A percentile compares a stretch with the other conserved stretches of the same genome.
phyloP scores from a whole-genome alignment of 2,888 invertebrate species.

The Resseliella maxima region DNA sequence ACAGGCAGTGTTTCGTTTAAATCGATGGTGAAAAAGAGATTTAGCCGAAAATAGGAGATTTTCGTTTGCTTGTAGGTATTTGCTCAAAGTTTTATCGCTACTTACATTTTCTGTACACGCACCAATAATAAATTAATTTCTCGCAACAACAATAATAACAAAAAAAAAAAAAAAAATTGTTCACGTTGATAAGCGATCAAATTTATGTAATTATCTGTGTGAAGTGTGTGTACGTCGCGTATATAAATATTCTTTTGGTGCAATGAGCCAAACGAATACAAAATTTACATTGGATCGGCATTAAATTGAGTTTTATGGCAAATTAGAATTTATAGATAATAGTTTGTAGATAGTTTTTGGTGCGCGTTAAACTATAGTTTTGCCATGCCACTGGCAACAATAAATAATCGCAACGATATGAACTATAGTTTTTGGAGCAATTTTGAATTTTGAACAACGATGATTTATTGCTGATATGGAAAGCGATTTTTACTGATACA shows the following conservation, averaged over 20 bases:
- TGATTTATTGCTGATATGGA: slow-evolving; percentile 1
- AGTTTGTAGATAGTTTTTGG: slow-evolving; percentile 29
- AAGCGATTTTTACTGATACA: slow-evolving; percentile 6
- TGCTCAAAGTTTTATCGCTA: slow-evolving; percentile 13
- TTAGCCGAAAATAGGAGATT: neutral
- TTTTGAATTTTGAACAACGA: neutral
- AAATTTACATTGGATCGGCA: slow-evolving; percentile 13
- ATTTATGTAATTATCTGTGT: slow-evolving; percentile 48
- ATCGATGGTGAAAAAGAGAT: neutral
- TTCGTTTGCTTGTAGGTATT: neutral
- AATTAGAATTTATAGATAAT: slow-evolving; percentile 48
- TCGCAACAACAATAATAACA: neutral
- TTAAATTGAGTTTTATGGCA: slow-evolving; percentile 46
- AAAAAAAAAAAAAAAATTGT: neutral
- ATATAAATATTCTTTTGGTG: slow-evolving; percentile 47
- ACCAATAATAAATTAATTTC: slow-evolving; percentile 6
- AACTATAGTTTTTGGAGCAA: slow-evolving; percentile 30
- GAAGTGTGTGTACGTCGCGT: neutral
- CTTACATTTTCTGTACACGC: slow-evolving; percentile 33
- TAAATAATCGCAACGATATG: slow-evolving; percentile 14
- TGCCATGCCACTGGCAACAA: neutral
- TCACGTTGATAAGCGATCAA: slow-evolving; percentile 47
- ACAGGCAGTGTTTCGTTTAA: neutral
- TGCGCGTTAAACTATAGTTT: neutral
- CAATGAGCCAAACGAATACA: neutral